Percentiles rank a stretch among this genome's conserved stretches.
These are phyloP conservation scores for Dromaius novaehollandiae DNA, from an alignment of 2,113 vertebrate species.

Conservation along the genomic window DNA sequence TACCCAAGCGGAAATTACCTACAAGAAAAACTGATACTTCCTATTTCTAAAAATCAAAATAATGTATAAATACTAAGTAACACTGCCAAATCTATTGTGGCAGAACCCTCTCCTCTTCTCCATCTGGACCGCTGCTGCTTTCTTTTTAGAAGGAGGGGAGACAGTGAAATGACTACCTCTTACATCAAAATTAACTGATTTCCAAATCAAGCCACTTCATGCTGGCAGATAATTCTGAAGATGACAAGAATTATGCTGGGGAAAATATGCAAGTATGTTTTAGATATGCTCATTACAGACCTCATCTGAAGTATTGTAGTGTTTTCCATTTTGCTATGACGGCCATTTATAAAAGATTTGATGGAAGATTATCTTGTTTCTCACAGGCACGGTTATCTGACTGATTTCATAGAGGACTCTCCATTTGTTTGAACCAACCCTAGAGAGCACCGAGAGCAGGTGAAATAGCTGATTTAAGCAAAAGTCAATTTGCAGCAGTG, in stretches of 20 bases:
- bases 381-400: background rate
- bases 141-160: background rate
- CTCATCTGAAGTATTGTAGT: background rate
- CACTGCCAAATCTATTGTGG: background rate
- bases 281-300: background rate
- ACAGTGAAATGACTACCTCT: background rate
- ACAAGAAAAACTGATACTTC: background rate
- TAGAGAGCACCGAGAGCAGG: background rate
- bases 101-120: background rate
- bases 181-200: background rate
- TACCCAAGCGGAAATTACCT: background rate
- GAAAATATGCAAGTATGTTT: background rate
- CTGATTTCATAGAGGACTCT: background rate
- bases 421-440: background rate
- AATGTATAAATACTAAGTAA: background rate
- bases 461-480: background rate
- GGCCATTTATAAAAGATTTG: background rate
- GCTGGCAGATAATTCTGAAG: background rate
- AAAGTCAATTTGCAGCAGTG: background rate
- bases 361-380: background rate
- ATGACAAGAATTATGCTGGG: background rate
- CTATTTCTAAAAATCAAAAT: background rate
- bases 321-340: background rate
- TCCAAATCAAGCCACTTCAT: background rate
- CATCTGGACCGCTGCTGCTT: background rate